These are phyloP conservation scores for Papilio glaucus DNA, from an alignment of 1,140 invertebrate genomes.

Conservation along the genomic window DNA sequence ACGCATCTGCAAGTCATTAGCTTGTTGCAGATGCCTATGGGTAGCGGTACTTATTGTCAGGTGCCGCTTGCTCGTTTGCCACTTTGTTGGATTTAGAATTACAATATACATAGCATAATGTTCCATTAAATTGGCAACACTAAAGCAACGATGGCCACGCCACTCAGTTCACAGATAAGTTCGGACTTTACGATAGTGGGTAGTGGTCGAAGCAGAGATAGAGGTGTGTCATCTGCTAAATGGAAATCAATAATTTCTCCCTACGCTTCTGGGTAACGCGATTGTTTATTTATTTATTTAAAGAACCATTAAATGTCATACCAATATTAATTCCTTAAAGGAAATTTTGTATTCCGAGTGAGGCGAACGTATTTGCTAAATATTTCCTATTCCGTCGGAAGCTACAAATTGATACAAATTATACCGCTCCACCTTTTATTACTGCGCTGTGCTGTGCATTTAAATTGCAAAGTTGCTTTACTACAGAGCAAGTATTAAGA, in stretches of 20 bases:
- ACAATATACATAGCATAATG: too few species aligned
- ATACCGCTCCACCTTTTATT: constrained; percentile 25
- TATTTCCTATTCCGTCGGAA: constrained; percentile 29
- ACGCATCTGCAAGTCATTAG: too few species aligned
- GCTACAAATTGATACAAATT: constrained; percentile 33
- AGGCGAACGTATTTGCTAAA: constrained; percentile 30
- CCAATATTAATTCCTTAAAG: neutral
- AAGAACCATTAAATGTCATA: neutral
- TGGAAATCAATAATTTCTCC: neutral
- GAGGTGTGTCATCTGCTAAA: too few species aligned
- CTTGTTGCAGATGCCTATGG: too few species aligned
- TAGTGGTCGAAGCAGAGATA: too few species aligned
- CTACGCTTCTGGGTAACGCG: neutral
- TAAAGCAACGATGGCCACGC: too few species aligned
- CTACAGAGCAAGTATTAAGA: constrained; percentile 6
- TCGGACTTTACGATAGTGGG: too few species aligned
- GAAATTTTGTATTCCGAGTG: constrained; percentile 14
- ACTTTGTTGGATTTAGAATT: too few species aligned
- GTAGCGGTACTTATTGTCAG: too few species aligned
- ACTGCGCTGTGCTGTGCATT: constrained; percentile 24
- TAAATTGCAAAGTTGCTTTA: neutral
- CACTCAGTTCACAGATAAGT: too few species aligned
- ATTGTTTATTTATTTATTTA: neutral
- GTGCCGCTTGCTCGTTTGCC: too few species aligned
- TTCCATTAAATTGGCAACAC: too few species aligned